These are phyloP conservation scores for Gobio occitaniae DNA, from an alignment of 2,797 vertebrate species.

Conservation along the genomic window DNA sequence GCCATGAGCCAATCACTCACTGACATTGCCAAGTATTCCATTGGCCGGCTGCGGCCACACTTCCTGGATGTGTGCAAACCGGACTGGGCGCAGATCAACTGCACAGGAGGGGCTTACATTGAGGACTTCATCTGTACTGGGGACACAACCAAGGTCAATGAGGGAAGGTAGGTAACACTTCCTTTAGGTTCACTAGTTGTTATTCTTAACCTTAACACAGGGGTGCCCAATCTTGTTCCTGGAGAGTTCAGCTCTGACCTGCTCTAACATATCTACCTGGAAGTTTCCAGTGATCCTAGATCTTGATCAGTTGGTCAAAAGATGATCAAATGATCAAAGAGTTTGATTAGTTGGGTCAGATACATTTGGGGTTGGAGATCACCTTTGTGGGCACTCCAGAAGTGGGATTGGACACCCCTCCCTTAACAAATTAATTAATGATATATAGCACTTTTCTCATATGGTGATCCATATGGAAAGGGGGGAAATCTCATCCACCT, in stretches of 20 bases:
- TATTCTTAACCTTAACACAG: background rate
- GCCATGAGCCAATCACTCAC: conserved; percentile 97
- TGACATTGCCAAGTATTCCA: conserved; percentile 97
- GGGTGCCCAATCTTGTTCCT: background rate
- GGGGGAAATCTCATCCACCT: background rate
- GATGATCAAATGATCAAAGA: too few relatives aligned
- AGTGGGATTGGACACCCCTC: background rate
- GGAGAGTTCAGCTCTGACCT: background rate
- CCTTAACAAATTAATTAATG: rapidly evolving
- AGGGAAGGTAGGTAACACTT: conserved; percentile 84
- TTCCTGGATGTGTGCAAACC: conserved; percentile 92
- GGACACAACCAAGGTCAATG: conserved; percentile 76
- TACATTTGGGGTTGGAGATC: background rate
- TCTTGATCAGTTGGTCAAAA: background rate
- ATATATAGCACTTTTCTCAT: too few relatives aligned
- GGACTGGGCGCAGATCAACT: conserved; percentile 74
- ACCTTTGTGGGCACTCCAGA: background rate
- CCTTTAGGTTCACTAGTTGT: background rate
- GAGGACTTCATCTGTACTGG: conserved; percentile 87
- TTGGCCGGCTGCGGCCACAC: conserved; percentile 95
- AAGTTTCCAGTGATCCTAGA: background rate
- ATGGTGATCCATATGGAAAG: too few relatives aligned
- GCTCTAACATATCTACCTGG: background rate
- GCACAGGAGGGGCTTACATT: conserved; percentile 79
- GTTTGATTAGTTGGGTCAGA: background rate